Conservation (phyloP, 2,888 invertebrate species). For the Polyommatus iphigenia region DNA sequence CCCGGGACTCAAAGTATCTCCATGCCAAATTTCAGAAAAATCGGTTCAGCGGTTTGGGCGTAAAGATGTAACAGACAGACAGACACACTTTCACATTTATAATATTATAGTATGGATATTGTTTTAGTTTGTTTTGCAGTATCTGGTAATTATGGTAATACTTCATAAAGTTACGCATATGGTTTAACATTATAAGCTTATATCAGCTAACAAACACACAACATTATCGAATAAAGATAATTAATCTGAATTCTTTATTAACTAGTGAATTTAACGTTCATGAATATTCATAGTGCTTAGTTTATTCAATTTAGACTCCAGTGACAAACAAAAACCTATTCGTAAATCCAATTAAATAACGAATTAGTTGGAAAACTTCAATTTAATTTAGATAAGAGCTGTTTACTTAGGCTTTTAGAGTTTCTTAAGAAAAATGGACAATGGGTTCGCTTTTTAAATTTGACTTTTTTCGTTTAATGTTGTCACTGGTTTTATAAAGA, state of each 20-base stretch:
- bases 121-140: too few species aligned
- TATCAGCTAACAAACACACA: too few species aligned
- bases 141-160: too few species aligned
- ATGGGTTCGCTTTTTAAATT: neutral
- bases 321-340: conserved; percentile 1
- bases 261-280: neutral
- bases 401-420: neutral
- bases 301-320: conserved; percentile 3
- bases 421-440: neutral
- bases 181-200: too few species aligned
- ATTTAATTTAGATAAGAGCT: conserved; percentile 4
- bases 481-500: too few species aligned
- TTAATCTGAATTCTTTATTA: neutral
- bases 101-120: too few species aligned
- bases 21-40: too few species aligned
- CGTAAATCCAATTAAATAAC: neutral
- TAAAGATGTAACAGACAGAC: too few species aligned
- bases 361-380: conserved; percentile 15
- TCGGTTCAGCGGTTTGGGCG: too few species aligned
- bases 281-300: conserved; percentile 17
- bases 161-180: too few species aligned
- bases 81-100: too few species aligned
- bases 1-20: too few species aligned
- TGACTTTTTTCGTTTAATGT: neutral
- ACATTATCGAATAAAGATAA: neutral